Base-by-base conservation (phyloP, 2,888 invertebrate species). In the Ecdyonurus torrentis region DNA sequence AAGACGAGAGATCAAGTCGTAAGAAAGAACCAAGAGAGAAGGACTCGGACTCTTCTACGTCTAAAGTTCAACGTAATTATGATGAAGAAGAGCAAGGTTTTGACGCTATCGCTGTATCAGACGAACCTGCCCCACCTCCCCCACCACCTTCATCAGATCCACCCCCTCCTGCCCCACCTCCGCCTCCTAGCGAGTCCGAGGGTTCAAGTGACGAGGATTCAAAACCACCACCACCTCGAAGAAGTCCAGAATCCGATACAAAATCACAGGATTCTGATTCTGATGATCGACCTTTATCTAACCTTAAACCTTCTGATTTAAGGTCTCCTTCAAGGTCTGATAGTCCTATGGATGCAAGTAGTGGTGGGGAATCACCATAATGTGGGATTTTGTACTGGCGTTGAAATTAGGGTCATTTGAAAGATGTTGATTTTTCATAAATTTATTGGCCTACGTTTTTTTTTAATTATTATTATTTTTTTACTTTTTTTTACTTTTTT, bases 81-180 rank as follows among this genome's bases (percentile, higher is more conserved):
- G 79, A 79, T 65, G 79, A 78, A 69, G 78, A 78, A 67, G 78
- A 79, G 66, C 76, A 77, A 67, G 78, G 77, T 2, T 77, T 76
- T 66, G 76, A 76, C 67, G 72, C 74, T 5, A 66, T 63, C 7
- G 1, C 19, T 61, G 53, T n/a, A 5, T n/a, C 20, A 5, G 19
- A n/a, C 10, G 19, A 55, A 22, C 55, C 55, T 55, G 7, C 55
- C 19, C 5, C 20, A 18, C 55, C 55, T 22, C 55, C 55, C n/a
- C n/a, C n/a, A 18, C 55, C 55, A 18, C 55, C 55, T 10, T 5
- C 5, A 15, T 15, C 37, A 15, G 37, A 37, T n/a, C 55, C 10
- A 55, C 7, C 7, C 7, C 50, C 50, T 10, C 55, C 55, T 20
- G 22, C 55, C 10, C 55, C 55, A 5, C 55, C 55, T 20, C 55